Evolutionary conservation across 2,113 vertebrate species (phyloP), one percentile per base, ranked within the genome.

Genomic region (Rhinogobius similis): DNA sequence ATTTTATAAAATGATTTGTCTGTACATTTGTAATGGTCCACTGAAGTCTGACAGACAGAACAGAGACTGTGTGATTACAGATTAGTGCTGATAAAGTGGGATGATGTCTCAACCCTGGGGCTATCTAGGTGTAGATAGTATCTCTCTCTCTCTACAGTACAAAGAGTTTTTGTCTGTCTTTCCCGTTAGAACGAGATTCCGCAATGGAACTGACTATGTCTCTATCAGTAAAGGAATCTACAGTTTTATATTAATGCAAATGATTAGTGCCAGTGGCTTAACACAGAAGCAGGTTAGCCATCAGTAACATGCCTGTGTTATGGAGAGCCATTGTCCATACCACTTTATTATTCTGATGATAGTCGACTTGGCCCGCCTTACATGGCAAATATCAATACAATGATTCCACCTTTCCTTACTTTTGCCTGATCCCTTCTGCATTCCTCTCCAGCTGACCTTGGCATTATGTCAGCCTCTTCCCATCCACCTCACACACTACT

Each of bases 401-500:
- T 84, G 79, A 89, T 86, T 81, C 80, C 65, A 89, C 86, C 83
- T 89, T 88, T 89, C 87, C 32, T 36, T 8, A 5, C 70, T 56
- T 48, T 13, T 63, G 64, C 61, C 10, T 86, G 85, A 84, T 81
- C 88, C 29, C 87, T 89, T 88, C 73, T 78, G 75, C 79, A 62
- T 84, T 82, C 71, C 73, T 84, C 80, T 82, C 84, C 72, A 68
- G 74, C 83, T 90, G 89, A 92, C 89, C 87, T 72, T 88, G 87
- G 76, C 81, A 76, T 92, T 82, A 86, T 82, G 75, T 76, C 73
- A 81, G 69, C 70, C 77, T 61, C 66, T 77, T 68, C 61, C 68
- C 82, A 73, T 66, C 48, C 62, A 68, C 72, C 82, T 76, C 62
- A 70, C 61, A 58, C 24, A 53, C 67, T 48, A 53, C 52, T 55